Evolutionary conservation across 37 sponge, comb jelly and placozoan species (phyloP).

Genomic region (Diacarnus erythraeanus): DNA sequence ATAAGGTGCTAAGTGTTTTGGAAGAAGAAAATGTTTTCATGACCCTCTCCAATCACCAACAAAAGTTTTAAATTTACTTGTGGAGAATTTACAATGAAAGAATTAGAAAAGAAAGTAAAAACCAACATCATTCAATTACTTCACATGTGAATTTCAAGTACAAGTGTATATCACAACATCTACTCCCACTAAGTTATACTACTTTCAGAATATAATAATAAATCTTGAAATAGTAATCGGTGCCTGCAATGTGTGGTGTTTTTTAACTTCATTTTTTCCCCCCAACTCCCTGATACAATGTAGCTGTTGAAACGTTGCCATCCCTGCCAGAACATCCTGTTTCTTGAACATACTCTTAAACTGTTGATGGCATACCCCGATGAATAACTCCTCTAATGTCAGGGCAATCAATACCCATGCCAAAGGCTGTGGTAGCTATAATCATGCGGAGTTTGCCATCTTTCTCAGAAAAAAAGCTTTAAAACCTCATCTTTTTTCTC

Average conservation of each 20-base stretch:
- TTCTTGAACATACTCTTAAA: slow-evolving; percentile 54
- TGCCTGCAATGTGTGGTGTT: slow-evolving; percentile 8
- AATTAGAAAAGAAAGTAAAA: slow-evolving; percentile 4
- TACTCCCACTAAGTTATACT: neutral
- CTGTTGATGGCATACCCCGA: slow-evolving; percentile 28
- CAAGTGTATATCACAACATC: slow-evolving; percentile 17
- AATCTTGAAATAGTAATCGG: slow-evolving; percentile 11
- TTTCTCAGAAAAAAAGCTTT: slow-evolving; percentile 2
- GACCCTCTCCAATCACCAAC: neutral
- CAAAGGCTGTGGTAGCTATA: slow-evolving; percentile 52
- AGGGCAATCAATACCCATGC: slow-evolving; percentile 57
- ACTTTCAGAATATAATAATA: neutral
- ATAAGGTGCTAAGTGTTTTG: slow-evolving; percentile 5
- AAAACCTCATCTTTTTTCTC: slow-evolving; percentile 36
- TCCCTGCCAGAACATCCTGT: slow-evolving; percentile 56
- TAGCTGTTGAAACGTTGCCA: slow-evolving; percentile 32
- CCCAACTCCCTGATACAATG: slow-evolving; percentile 10
- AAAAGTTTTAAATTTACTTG: neutral
- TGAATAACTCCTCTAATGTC: slow-evolving; percentile 37
- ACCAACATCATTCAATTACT: neutral
- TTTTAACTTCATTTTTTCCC: neutral
- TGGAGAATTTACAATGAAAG: neutral
- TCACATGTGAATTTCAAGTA: neutral
- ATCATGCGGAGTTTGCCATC: slow-evolving; percentile 29
- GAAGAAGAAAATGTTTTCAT: slow-evolving; percentile 37